phyloP scores from a whole-genome alignment of 2,113 vertebrate species.

The Aptenodytes forsteri region DNA sequence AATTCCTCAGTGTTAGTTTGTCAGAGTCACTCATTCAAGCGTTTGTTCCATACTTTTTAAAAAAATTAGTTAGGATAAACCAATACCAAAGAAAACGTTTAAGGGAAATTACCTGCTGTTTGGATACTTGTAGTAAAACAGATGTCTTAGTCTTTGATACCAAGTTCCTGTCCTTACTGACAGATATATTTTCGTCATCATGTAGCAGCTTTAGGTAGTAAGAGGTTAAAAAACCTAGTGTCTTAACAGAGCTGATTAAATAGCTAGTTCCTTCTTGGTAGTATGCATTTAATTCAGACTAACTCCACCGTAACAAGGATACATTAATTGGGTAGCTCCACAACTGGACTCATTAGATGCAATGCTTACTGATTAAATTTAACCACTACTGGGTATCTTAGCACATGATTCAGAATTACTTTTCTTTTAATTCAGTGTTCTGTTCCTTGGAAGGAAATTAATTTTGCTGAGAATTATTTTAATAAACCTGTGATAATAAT shows the following conservation, averaged over 20 bases:
- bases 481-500: neutral
- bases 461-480: neutral
- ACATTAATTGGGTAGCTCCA: neutral
- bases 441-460: neutral
- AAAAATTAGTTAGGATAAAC: neutral
- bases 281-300: neutral
- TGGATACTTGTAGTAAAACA: neutral
- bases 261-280: neutral
- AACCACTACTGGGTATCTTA: neutral
- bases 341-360: neutral
- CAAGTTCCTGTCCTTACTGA: neutral
- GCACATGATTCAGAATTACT: neutral
- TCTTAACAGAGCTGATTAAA: neutral
- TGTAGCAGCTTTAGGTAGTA: neutral
- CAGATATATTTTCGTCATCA: neutral
- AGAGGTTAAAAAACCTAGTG: neutral
- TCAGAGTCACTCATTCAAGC: neutral
- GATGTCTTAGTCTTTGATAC: neutral
- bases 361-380: neutral
- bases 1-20: constrained; percentile 19
- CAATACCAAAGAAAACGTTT: neutral
- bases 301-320: neutral
- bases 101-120: neutral
- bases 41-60: neutral
- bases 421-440: neutral